Evolutionary conservation across 1,140 invertebrate genomes (phyloP), one percentile per base, ranked within the genome.

Genomic region (Nylanderia fulva): DNA sequence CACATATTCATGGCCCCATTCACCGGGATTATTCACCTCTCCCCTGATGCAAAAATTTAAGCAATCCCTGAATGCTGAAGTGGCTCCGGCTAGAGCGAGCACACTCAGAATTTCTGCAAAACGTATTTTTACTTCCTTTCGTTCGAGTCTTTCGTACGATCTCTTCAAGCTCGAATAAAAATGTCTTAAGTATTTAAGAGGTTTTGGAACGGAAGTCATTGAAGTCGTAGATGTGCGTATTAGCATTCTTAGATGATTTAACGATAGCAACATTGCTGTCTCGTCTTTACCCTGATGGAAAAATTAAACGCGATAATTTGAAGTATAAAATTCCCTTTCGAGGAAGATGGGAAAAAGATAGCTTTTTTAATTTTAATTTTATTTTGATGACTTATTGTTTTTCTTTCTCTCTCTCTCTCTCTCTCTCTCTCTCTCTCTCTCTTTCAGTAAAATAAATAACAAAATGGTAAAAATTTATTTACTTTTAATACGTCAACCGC

Each of bases 1-100:
- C 24, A 98, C 97, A 94, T 98, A 98, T 95, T 98, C 98, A 94
- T 98, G 97, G 1, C 98, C 98, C 98, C 98, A 98, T 52, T 97
- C 96, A 0, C 97, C 97, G 86, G 98, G 97, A 94, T 97, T 95
- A 94, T 95, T 86, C 93, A 96, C 79, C 87, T 95, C 82, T 91
- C 97, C 93, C 33, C 96, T 90, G 0, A 98, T 92, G 74, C 97
- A 96, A 91, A 96, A 98, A 76, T 96, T 96, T 1, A 98, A 93
- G 88, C 97, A 98, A 88, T 98, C 97, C 42, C 95, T 93, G 29
- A 95, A 94, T 29, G 96, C 96, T 0, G 85, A 88, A 91, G 95
- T 86, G 95, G 97, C 92, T 21, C 94, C 94, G 5, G 94, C 94
- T 96, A 98, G 97, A 3, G 97, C 97, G 52, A 98, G 90, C 15